These are phyloP conservation scores for Sinhomidia bicolor DNA, from an alignment of 2,888 invertebrate genomes.

Conservation along the genomic window DNA sequence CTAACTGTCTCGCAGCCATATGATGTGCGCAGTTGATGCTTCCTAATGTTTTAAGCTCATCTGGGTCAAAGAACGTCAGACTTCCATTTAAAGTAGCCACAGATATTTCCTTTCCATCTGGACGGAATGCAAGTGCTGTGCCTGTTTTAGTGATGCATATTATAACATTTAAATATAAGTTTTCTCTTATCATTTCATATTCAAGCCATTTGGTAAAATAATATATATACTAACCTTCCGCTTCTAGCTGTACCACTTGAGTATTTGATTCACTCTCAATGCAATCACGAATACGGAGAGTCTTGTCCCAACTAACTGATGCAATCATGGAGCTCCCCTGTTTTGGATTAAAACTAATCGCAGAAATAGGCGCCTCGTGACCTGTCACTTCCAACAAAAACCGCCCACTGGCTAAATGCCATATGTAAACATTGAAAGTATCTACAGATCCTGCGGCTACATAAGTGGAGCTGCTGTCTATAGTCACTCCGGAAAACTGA, in stretches of 20 bases:
- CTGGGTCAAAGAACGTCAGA: constrained; percentile 90
- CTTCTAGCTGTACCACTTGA: constrained; percentile 89
- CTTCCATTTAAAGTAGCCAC: constrained; percentile 95
- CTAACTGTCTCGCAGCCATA: constrained; percentile 91
- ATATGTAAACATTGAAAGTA: constrained; percentile 96
- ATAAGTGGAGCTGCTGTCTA: constrained; percentile 95
- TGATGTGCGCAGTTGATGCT: constrained; percentile 95
- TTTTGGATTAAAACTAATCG: constrained; percentile 90
- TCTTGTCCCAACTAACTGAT: constrained; percentile 97
- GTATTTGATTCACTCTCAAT: constrained; percentile 90
- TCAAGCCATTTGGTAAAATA: too few species aligned
- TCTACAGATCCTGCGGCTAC: constrained; percentile 98
- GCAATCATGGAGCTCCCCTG: constrained; percentile 88
- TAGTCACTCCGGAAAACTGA: constrained; percentile 94
- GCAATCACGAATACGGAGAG: constrained; percentile 95
- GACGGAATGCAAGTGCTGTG: constrained; percentile 91
- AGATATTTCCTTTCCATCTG: constrained; percentile 95
- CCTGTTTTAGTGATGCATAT: constrained; percentile 48
- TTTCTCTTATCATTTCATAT: too few species aligned
- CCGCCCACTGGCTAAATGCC: constrained; percentile 96
- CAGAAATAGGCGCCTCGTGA: constrained; percentile 95
- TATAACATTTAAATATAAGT: neutral
- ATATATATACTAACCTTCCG: constrained; percentile 87
- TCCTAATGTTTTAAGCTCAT: constrained; percentile 87
- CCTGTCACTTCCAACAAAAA: constrained; percentile 93